Conservation (phyloP, 2,797 vertebrate genomes). For the Threskiornis aethiopicus region DNA sequence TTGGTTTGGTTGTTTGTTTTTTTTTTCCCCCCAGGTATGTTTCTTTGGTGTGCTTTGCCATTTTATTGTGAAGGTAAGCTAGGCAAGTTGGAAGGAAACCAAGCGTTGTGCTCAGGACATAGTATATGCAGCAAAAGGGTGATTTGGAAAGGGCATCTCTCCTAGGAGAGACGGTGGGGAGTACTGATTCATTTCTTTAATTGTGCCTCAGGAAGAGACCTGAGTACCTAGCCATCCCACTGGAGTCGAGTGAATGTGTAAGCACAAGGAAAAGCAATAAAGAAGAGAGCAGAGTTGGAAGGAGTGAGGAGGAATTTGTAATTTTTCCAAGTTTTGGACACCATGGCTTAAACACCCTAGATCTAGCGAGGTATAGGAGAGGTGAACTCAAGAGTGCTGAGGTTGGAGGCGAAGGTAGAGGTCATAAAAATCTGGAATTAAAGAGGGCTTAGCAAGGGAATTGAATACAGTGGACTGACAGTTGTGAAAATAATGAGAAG, state of each 20-base stretch:
- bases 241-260: neutral
- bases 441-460: neutral
- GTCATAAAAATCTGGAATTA: neutral
- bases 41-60: neutral
- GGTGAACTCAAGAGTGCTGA: neutral
- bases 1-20: neutral
- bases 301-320: neutral
- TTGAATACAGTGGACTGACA: neutral
- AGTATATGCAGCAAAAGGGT: neutral
- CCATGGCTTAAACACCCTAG: neutral
- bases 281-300: neutral
- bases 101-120: neutral
- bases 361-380: neutral
- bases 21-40: neutral
- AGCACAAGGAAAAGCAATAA: neutral
- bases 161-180: neutral
- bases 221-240: neutral
- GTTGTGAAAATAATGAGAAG: neutral
- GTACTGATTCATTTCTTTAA: neutral
- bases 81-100: neutral
- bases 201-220: neutral
- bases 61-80: neutral
- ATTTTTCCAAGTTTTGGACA: neutral
- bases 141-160: neutral
- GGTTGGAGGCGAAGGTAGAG: neutral